Evolutionary conservation across 2,888 invertebrate genomes (phyloP).

Genomic region (Hydriomena furcata): DNA sequence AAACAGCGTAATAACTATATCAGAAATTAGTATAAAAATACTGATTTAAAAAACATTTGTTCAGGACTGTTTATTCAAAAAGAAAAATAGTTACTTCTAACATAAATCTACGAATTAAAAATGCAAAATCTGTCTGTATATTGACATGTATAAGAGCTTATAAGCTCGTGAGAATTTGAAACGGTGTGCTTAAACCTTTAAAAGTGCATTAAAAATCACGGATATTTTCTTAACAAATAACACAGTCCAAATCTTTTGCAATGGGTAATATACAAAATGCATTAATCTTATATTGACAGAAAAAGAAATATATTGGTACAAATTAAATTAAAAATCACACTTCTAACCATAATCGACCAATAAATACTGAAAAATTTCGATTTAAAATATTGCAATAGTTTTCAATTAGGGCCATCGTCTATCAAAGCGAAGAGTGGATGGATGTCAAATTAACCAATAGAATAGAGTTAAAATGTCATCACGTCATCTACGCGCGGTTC

Average conservation of each 20-base stretch:
- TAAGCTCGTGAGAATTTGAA: conserved; percentile 4
- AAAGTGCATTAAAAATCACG: background rate
- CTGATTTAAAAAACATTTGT: conserved; percentile 56
- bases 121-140: conserved; percentile 5
- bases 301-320: background rate
- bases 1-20: conserved; percentile 69
- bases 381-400: background rate
- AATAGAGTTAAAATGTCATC: too few relatives aligned
- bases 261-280: conserved; percentile 25
- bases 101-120: conserved; percentile 1
- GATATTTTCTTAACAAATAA: conserved; percentile 38
- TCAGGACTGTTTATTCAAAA: conserved; percentile 40
- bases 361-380: conserved; percentile 9
- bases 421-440: too few relatives aligned
- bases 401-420: too few relatives aligned
- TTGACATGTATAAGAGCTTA: conserved; percentile 2
- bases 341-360: background rate
- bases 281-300: conserved; percentile 19
- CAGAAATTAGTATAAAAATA: conserved; percentile 81
- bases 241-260: conserved; percentile 12
- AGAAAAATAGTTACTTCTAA: conserved; percentile 28
- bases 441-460: too few relatives aligned
- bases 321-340: background rate
- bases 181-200: background rate
- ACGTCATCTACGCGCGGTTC: too few relatives aligned